Conservation (phyloP, 2,888 invertebrate species). For the Gastracanthus pulcherrimus region DNA sequence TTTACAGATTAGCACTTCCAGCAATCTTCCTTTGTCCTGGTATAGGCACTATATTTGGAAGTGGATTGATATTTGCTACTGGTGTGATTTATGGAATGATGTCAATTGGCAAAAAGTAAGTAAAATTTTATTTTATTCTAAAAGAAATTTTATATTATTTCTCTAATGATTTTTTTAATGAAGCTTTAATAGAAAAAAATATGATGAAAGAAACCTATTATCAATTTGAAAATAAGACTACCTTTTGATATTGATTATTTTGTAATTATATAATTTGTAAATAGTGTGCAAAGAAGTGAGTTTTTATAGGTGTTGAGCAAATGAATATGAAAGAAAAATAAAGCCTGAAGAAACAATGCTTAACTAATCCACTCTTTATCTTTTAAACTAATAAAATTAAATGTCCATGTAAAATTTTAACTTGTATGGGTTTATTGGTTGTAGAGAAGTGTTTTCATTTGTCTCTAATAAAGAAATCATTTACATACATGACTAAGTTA, state of each 20-base stretch:
- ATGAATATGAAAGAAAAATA: background rate
- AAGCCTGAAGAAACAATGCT: no score
- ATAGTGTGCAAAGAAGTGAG: background rate
- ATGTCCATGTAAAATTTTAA: background rate
- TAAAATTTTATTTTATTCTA: slow-evolving; percentile 72
- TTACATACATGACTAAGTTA: background rate
- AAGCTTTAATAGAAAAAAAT: background rate
- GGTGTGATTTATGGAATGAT: slow-evolving; percentile 96
- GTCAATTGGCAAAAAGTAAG: slow-evolving; percentile 97
- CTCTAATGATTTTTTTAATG: background rate
- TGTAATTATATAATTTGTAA: background rate
- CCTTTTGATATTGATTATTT: background rate
- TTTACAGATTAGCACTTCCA: slow-evolving; percentile 86
- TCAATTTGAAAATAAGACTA: background rate
- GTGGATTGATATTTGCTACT: slow-evolving; percentile 92
- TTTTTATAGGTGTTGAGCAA: background rate
- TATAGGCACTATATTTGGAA: slow-evolving; percentile 89
- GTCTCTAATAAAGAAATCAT: background rate
- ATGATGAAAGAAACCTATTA: background rate
- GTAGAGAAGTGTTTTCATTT: background rate
- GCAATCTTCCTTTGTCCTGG: slow-evolving; percentile 89
- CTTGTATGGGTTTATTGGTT: background rate
- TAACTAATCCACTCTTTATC: background rate
- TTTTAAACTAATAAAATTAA: background rate
- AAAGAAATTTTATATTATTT: background rate